Percentiles rank a stretch among this genome's conserved stretches.
Evolutionary conservation across 2,888 invertebrate genomes (phyloP).

Genomic region (Meteorus colon): DNA sequence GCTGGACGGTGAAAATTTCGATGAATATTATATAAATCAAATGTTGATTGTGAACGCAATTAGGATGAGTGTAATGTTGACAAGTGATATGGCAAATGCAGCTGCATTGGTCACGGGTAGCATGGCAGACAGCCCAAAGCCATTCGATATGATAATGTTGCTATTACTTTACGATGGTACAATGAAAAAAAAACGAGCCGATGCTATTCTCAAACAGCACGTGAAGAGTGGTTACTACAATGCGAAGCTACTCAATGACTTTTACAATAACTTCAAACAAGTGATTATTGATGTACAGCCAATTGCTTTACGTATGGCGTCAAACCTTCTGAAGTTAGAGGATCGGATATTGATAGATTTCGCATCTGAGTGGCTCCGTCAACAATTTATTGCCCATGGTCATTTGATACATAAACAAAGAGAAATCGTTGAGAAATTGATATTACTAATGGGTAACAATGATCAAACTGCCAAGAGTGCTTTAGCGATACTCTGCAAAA

Average conservation of each 20-base stretch:
- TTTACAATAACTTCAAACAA: constrained; percentile 65
- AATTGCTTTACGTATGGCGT: constrained; percentile 60
- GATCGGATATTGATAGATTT: constrained; percentile 64
- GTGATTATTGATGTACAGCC: constrained; percentile 63
- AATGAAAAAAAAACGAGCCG: constrained; percentile 77
- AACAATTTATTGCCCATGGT: constrained; percentile 63
- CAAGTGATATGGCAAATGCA: constrained; percentile 76
- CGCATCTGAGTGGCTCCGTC: constrained; percentile 66
- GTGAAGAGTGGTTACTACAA: constrained; percentile 78
- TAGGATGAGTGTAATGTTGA: constrained; percentile 76
- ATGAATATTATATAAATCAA: constrained; percentile 77
- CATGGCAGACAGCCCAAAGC: constrained; percentile 77
- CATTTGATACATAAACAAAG: constrained; percentile 63
- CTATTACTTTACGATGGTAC: constrained; percentile 74
- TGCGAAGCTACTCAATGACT: constrained; percentile 75
- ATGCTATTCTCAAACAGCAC: constrained; percentile 79
- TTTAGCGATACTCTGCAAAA: constrained; percentile 61
- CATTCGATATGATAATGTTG: constrained; percentile 82
- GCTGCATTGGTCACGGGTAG: constrained; percentile 77
- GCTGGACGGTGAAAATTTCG: constrained; percentile 68
- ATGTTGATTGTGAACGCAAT: constrained; percentile 77
- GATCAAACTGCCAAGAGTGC: constrained; percentile 66
- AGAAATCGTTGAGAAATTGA: constrained; percentile 65
- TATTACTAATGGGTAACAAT: constrained; percentile 65
- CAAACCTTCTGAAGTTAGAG: constrained; percentile 63